Evolutionary conservation across 2,888 invertebrate species (phyloP).

Genomic region (Drosophila aldrichi): DNA sequence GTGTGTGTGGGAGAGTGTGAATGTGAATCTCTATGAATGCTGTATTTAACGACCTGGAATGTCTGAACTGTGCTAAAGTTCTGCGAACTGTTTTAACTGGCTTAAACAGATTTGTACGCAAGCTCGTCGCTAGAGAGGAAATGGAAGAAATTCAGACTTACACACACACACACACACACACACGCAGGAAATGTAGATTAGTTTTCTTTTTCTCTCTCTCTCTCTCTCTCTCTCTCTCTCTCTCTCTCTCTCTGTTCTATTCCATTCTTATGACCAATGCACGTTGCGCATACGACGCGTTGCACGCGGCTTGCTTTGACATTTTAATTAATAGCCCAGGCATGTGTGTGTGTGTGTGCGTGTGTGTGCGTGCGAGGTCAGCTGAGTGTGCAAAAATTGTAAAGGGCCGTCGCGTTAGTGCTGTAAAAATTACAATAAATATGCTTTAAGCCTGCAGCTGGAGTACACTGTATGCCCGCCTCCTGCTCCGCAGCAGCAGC

Average conservation of each 20-base stretch:
- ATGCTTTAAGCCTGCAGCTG: constrained; percentile 26
- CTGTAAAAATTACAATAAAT: constrained; percentile 48
- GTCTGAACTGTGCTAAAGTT: background rate
- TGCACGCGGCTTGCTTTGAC: constrained; percentile 43
- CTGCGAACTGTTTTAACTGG: constrained; percentile 1
- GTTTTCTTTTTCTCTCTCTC: constrained; percentile 18
- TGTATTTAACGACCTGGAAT: background rate
- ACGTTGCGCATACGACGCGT: constrained; percentile 51
- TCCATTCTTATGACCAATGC: constrained; percentile 11
- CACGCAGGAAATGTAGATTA: constrained; percentile 51
- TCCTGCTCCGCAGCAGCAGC: constrained; percentile 11
- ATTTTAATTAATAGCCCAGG: constrained; percentile 60
- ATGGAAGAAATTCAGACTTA: background rate
- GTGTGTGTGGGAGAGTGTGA: background rate
- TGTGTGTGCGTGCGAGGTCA: background rate
- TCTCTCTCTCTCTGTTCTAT: background rate
- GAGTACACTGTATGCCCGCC: background rate
- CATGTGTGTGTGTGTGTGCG: constrained; percentile 1
- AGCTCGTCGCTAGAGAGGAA: background rate
- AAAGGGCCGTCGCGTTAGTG: constrained; percentile 8
- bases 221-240: no score
- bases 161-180: background rate
- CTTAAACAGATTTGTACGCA: constrained; percentile 5
- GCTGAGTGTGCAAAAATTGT: constrained; percentile 32
- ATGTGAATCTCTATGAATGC: background rate